Evolutionary conservation across 2,797 vertebrate genomes (phyloP).

Genomic region (Sebastes cheni): DNA sequence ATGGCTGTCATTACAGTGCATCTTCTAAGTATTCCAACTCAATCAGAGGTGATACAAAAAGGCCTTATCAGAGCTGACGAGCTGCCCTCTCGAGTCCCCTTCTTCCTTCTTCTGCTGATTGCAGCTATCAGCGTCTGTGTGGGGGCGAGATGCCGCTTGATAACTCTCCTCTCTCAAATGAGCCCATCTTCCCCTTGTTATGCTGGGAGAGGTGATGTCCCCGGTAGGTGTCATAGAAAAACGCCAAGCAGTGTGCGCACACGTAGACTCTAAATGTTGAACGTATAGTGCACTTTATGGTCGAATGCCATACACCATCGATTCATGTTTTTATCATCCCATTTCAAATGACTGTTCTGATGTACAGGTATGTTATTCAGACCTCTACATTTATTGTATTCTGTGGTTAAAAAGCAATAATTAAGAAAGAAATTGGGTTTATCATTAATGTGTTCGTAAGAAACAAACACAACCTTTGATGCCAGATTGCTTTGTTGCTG

Average conservation of each 20-base stretch:
- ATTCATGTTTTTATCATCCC: background rate
- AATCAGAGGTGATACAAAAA: slow-evolving; percentile 72
- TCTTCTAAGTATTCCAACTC: slow-evolving; percentile 69
- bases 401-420: background rate
- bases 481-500: background rate
- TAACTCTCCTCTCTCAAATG: slow-evolving; percentile 41
- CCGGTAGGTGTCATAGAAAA: background rate
- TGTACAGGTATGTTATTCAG: background rate
- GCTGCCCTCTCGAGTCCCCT: slow-evolving; percentile 65
- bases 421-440: background rate
- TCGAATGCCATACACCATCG: background rate
- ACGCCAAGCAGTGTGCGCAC: background rate
- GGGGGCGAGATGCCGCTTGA: slow-evolving; percentile 63
- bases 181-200: slow-evolving; percentile 40
- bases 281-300: slow-evolving; percentile 3
- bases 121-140: slow-evolving; percentile 68
- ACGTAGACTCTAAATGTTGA: background rate
- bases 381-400: background rate
- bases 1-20: slow-evolving; percentile 62
- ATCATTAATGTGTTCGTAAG: background rate
- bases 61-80: slow-evolving; percentile 67
- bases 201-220: slow-evolving; percentile 25
- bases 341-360: background rate
- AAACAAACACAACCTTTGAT: background rate
- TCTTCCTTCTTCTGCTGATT: slow-evolving; percentile 75